phyloP scores from a whole-genome alignment of 2,797 vertebrate genomes.

The Chrosomus eos region DNA sequence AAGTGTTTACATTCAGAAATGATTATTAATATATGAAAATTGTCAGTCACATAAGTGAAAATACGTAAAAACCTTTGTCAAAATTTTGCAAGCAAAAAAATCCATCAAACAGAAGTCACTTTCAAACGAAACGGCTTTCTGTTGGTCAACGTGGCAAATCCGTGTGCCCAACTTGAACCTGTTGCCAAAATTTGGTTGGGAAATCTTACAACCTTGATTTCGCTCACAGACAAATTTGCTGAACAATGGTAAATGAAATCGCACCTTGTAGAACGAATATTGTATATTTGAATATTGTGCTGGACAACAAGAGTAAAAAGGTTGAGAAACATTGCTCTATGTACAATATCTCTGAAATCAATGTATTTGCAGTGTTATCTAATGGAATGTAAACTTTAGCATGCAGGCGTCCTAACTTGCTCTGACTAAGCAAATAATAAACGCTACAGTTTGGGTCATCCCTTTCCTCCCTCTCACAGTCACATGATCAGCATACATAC shows the following conservation, averaged over 20 bases:
- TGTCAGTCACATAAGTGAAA: background rate
- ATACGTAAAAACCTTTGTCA: background rate
- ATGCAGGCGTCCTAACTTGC: background rate
- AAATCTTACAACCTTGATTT: background rate
- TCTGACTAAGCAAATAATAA: constrained; percentile 4
- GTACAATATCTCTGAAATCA: background rate
- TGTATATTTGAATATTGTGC: background rate
- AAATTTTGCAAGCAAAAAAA: too few species aligned
- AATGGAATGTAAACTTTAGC: background rate
- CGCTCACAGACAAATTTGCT: background rate
- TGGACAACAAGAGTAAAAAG: background rate
- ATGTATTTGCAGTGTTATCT: background rate
- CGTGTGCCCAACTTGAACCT: background rate
- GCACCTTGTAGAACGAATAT: background rate
- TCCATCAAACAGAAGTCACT: background rate
- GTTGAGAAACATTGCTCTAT: background rate
- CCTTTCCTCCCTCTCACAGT: background rate
- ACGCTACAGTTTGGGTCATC: background rate
- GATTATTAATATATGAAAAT: background rate
- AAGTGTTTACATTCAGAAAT: background rate
- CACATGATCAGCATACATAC: constrained; percentile 16
- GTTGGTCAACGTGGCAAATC: background rate
- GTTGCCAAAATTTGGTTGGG: background rate
- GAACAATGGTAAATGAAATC: background rate
- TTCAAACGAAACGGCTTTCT: background rate